A percentile compares a stretch with the other conserved stretches of the same genome.
Conservation (phyloP, 2,888 invertebrate species). For the Eilema depressum region DNA sequence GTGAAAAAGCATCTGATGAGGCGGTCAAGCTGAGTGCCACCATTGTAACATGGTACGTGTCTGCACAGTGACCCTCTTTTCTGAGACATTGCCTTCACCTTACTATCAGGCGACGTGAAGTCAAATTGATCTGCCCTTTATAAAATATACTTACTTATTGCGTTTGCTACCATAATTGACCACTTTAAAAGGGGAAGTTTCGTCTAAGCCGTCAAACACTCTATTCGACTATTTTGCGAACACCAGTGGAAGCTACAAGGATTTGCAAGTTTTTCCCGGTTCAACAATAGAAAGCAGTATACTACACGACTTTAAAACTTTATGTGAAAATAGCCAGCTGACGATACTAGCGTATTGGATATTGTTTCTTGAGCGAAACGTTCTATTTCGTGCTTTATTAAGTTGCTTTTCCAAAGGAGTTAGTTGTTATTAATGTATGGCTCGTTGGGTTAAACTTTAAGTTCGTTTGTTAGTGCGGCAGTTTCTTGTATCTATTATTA, state of each 20-base stretch:
- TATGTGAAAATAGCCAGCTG: conserved; percentile 58
- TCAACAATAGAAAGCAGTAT: conserved; percentile 63
- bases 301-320: conserved; percentile 53
- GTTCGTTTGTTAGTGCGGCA: not conserved
- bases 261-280: conserved; percentile 77
- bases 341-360: conserved; percentile 33
- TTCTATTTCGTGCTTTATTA: conserved; percentile 40
- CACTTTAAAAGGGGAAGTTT: conserved; percentile 66
- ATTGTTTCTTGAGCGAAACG: conserved; percentile 46
- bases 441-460: conserved; percentile 12
- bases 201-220: conserved; percentile 77
- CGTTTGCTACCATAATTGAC: conserved; percentile 52
- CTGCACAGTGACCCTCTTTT: too few relatives aligned
- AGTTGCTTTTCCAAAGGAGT: conserved; percentile 27
- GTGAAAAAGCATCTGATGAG: too few relatives aligned
- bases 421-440: conserved; percentile 20
- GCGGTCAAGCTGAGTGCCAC: too few relatives aligned
- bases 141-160: not conserved
- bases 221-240: conserved; percentile 74
- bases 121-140: too few relatives aligned
- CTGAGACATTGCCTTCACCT: too few relatives aligned
- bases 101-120: too few relatives aligned
- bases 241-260: conserved; percentile 68
- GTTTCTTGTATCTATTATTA: conserved; percentile 8
- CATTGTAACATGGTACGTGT: too few relatives aligned